A percentile compares a stretch with the other conserved stretches of the same genome.
phyloP scores from a whole-genome alignment of 2,888 invertebrate genomes.

The Drepanosiphum platanoidis region DNA sequence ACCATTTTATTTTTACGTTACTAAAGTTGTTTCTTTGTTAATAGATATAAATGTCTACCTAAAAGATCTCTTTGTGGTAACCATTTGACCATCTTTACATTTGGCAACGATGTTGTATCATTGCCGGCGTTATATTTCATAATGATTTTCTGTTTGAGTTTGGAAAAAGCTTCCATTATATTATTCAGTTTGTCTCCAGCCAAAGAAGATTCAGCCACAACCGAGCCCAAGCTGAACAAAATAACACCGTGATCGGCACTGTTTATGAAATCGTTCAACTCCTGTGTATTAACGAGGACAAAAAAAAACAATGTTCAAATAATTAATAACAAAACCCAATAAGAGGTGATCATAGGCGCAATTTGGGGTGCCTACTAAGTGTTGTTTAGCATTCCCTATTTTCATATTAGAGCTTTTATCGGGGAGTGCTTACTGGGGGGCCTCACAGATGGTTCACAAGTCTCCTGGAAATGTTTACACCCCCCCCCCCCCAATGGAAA shows the following conservation, averaged over 20 bases:
- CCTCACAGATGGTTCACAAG: no score
- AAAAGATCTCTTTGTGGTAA: conserved; percentile 52
- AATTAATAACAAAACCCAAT: no score
- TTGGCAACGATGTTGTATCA: not conserved
- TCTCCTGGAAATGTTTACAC: no score
- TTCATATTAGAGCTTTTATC: no score
- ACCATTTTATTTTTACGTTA: not conserved
- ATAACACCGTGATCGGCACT: conserved; percentile 22
- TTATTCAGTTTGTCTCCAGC: conserved; percentile 4
- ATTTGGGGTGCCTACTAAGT: no score
- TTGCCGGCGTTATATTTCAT: conserved; percentile 29
- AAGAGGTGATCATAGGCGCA: no score
- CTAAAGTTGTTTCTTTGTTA: no score
- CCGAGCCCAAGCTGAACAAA: conserved; percentile 51
- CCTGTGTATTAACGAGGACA: not conserved
- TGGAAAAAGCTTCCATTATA: conserved; percentile 27
- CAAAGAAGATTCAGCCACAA: conserved; percentile 15
- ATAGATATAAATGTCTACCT: not conserved
- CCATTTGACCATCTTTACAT: conserved; percentile 55
- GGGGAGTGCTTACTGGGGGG: no score
- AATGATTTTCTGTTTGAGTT: conserved; percentile 30
- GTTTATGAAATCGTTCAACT: conserved; percentile 45
- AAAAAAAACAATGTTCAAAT: not conserved
- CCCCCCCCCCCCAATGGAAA: no score
- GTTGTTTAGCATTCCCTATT: no score